Evolutionary conservation across 2,888 invertebrate species (phyloP).

Genomic region (Xylocampa areola): DNA sequence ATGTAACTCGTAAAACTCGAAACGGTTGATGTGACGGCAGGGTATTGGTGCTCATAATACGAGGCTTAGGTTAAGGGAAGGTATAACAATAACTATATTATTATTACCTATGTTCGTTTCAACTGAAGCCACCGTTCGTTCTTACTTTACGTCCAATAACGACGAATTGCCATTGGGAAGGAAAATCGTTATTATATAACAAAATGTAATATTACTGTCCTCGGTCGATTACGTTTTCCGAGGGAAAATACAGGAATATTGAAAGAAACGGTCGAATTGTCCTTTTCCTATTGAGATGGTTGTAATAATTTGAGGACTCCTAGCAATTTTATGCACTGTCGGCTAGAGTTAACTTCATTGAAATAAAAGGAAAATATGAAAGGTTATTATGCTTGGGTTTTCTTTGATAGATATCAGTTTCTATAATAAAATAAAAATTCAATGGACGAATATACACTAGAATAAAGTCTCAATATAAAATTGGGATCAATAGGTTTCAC

Average conservation of each 20-base stretch:
- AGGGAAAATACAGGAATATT: slow-evolving; percentile 75
- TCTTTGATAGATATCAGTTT: slow-evolving; percentile 11
- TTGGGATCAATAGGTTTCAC: slow-evolving; percentile 18
- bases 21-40: slow-evolving; percentile 49
- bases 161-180: slow-evolving; percentile 81
- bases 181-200: slow-evolving; percentile 81
- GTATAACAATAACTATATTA: slow-evolving; percentile 85
- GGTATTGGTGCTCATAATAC: slow-evolving; percentile 58
- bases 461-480: slow-evolving; percentile 10
- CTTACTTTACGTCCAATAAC: slow-evolving; percentile 82
- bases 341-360: slow-evolving; percentile 64
- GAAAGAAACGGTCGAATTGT: slow-evolving; percentile 76
- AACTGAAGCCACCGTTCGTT: slow-evolving; percentile 76
- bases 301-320: slow-evolving; percentile 73
- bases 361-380: slow-evolving; percentile 58
- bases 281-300: slow-evolving; percentile 73
- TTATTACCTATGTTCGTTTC: slow-evolving; percentile 82
- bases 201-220: slow-evolving; percentile 78
- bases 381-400: slow-evolving; percentile 38
- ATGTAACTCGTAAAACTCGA: slow-evolving; percentile 65
- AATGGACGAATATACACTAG: slow-evolving; percentile 2
- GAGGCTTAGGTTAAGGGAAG: slow-evolving; percentile 74
- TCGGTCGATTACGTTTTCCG: slow-evolving; percentile 77
- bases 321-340: slow-evolving; percentile 72
- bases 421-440: slow-evolving; percentile 8